Conservation (phyloP, 53 echinoderm and acorn worm species). For the Apostichopus leukothele region DNA sequence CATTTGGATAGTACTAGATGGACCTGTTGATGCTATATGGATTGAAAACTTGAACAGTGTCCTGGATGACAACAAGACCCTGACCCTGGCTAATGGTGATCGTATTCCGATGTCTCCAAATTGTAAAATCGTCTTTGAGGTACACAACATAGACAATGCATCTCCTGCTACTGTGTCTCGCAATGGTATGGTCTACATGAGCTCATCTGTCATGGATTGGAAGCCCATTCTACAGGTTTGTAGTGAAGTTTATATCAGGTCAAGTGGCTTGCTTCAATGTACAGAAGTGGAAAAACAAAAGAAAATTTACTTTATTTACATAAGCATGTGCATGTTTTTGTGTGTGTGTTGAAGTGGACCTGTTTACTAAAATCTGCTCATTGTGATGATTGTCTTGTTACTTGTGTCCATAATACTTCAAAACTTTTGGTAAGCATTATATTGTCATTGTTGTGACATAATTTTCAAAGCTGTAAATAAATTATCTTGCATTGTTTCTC, state of each 20-base stretch:
- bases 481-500: too few relatives aligned
- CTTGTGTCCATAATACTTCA: too few relatives aligned
- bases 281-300: too few relatives aligned
- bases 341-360: too few relatives aligned
- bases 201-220: constrained; percentile 95
- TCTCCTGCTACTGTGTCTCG: constrained; percentile 97
- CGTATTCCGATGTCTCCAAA: constrained; percentile 97
- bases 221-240: constrained; percentile 86
- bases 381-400: too few relatives aligned
- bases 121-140: constrained; percentile 98
- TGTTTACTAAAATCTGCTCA: too few relatives aligned
- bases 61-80: constrained; percentile 93
- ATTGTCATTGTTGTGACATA: too few relatives aligned
- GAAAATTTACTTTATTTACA: too few relatives aligned
- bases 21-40: constrained; percentile 99
- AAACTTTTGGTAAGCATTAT: too few relatives aligned
- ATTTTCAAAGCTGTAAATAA: too few relatives aligned
- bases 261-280: too few relatives aligned
- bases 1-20: constrained; percentile 97
- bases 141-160: constrained; percentile 99
- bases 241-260: not conserved
- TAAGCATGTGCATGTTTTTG: too few relatives aligned
- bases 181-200: constrained; percentile 99
- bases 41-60: constrained; percentile 99
- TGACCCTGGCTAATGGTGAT: constrained; percentile 97